These are phyloP conservation scores for Hylaeus anthracinus DNA, from an alignment of 1,140 invertebrate species.

Conservation along the genomic window DNA sequence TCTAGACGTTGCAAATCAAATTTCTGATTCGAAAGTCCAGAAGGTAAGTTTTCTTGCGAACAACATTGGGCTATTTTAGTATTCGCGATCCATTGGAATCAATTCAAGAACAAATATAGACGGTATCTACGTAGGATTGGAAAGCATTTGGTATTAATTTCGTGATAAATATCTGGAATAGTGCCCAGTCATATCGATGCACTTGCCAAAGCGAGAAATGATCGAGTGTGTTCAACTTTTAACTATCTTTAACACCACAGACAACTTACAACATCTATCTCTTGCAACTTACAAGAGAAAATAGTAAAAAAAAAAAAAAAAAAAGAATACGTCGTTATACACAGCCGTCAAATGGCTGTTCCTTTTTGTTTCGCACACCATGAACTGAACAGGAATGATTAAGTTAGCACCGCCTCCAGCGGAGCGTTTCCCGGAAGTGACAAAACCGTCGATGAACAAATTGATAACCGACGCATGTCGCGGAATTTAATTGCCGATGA, in stretches of 20 bases:
- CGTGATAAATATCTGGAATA: background rate
- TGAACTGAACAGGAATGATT: background rate
- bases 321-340: no score
- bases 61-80: background rate
- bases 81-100: no score
- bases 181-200: background rate
- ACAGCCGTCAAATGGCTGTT: no score
- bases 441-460: constrained; percentile 12
- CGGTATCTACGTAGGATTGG: no score
- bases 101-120: no score
- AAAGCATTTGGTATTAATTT: background rate
- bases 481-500: constrained; percentile 9
- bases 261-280: background rate
- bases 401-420: background rate
- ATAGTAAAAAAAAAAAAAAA: no score
- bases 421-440: background rate
- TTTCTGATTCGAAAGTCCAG: no score
- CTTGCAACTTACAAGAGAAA: no score
- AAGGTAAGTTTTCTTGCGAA: no score
- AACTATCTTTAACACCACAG: background rate
- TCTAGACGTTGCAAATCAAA: background rate
- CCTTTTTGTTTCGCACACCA: background rate
- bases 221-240: background rate
- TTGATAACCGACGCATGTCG: constrained; percentile 18
- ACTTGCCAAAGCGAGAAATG: background rate